These are phyloP conservation scores for Xylocopa sonorina DNA, from an alignment of 1,140 invertebrate species.

Conservation along the genomic window DNA sequence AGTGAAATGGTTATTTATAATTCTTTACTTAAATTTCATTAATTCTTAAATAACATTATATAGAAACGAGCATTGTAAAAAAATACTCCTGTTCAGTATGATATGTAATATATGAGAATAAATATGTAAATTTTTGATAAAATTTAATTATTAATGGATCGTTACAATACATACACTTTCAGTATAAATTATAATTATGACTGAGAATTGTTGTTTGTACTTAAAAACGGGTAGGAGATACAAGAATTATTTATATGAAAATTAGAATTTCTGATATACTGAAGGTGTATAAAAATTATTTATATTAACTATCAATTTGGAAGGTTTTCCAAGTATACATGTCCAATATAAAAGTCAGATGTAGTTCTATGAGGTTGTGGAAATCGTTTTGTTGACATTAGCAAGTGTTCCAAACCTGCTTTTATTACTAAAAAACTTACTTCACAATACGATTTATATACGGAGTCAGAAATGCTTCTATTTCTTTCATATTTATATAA, in stretches of 20 bases:
- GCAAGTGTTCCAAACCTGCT: conserved; percentile 75
- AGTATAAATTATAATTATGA: conserved; percentile 14
- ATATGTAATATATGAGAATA: conserved; percentile 20
- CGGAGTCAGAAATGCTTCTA: conserved; percentile 56
- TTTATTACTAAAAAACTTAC: conserved; percentile 70
- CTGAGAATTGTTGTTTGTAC: background rate
- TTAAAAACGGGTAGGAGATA: background rate
- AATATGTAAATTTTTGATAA: conserved; percentile 36
- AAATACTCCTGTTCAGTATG: conserved; percentile 19
- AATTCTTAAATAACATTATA: background rate
- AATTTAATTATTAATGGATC: conserved; percentile 45
- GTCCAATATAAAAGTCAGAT: conserved; percentile 73
- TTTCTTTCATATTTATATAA: conserved; percentile 75
- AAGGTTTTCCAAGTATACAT: conserved; percentile 62
- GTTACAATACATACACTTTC: background rate
- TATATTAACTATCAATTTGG: background rate
- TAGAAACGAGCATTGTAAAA: conserved; percentile 13
- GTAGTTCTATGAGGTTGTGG: conserved; percentile 73
- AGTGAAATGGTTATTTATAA: conserved; percentile 26
- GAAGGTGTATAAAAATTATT: background rate
- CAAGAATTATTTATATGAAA: background rate
- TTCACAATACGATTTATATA: conserved; percentile 70
- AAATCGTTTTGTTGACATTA: conserved; percentile 72
- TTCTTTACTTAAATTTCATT: conserved; percentile 34
- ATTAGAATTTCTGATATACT: background rate